A percentile compares a stretch with the other conserved stretches of the same genome.
These are phyloP conservation scores for Vanessa atalanta DNA, from an alignment of 1,140 invertebrate species.

Conservation along the genomic window DNA sequence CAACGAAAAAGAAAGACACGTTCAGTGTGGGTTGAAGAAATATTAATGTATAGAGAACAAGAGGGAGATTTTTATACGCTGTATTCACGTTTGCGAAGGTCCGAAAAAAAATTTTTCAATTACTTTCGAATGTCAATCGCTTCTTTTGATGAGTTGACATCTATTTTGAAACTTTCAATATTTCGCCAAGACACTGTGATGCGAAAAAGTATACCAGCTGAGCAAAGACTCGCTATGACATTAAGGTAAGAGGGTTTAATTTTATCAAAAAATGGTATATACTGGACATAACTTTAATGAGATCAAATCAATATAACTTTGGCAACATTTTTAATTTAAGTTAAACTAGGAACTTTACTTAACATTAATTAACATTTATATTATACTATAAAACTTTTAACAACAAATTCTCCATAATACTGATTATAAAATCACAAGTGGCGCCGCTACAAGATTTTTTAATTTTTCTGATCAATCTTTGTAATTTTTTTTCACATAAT, in stretches of 20 bases:
- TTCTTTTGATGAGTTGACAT: slow-evolving; percentile 32
- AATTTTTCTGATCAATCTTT: no score
- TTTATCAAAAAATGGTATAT: no score
- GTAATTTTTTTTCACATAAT: neutral
- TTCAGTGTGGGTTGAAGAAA: slow-evolving; percentile 15
- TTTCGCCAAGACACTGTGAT: slow-evolving; percentile 31
- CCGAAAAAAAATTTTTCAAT: slow-evolving; percentile 31
- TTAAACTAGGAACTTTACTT: no score
- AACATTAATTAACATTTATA: no score
- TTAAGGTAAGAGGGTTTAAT: slow-evolving; percentile 19
- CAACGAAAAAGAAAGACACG: slow-evolving; percentile 12
- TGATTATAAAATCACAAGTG: no score
- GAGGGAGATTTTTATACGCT: slow-evolving; percentile 6
- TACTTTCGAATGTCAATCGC: slow-evolving; percentile 33
- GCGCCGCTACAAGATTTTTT: no score
- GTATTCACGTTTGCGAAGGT: slow-evolving; percentile 8
- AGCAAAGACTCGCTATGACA: slow-evolving; percentile 34
- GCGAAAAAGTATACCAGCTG: slow-evolving; percentile 33
- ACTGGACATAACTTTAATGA: no score
- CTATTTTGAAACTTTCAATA: slow-evolving; percentile 11
- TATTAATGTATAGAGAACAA: slow-evolving; percentile 13
- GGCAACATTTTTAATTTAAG: no score
- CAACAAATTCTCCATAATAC: no score
- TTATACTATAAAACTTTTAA: no score
- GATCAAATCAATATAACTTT: no score